Base-by-base conservation (phyloP, 2,113 vertebrate genomes). In the Mionectes macconnelli region DNA sequence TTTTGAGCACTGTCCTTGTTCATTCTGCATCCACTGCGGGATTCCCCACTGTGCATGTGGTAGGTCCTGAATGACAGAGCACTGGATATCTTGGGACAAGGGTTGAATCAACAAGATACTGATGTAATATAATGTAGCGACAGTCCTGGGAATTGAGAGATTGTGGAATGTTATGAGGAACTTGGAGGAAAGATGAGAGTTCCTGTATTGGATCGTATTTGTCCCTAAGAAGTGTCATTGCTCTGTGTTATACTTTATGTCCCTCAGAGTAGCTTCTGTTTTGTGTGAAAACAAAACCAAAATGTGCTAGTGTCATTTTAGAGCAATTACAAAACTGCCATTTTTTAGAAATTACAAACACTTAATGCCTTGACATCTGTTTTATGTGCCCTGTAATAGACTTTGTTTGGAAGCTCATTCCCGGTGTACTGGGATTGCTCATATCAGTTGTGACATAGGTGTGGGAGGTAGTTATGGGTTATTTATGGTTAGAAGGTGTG, bases 401-500 rank as follows among this genome's bases (percentile, higher is more conserved):
- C 30, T 57, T 85, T 50, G 24, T 84, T 73, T 77, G 50, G 68
- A 89, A 84, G 33, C 63, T 93, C 63, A 4, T 77, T 88, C 79
- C 52, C 55, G 28, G 39, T 80, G 28, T 55, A 77, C 66, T 70
- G 68, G 67, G 39, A 49, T 86, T 77, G 84, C 59, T 90, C 63
- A 8, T 70, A 14, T 76, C 78, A 37, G 39, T 52, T 24, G 20
- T 83, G 72, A 16, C 47, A 5, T 39, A 81, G 85, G 76, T 60
- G 90, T 86, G 85, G 55, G 52, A 74, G 59, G 9, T 90, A 74
- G 30, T 90, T 87, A 28, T 27, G 64, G 60, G 52, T 55, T 84
- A 84, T 78, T 95, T 96, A 42, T 79, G 90, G 69, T 72, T 72
- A 72, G 83, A 94, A 90, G 95, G 83, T 72, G 89, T 84, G 89